Conservation (phyloP, 2,888 invertebrate genomes). For the Hypsopygia costalis region DNA sequence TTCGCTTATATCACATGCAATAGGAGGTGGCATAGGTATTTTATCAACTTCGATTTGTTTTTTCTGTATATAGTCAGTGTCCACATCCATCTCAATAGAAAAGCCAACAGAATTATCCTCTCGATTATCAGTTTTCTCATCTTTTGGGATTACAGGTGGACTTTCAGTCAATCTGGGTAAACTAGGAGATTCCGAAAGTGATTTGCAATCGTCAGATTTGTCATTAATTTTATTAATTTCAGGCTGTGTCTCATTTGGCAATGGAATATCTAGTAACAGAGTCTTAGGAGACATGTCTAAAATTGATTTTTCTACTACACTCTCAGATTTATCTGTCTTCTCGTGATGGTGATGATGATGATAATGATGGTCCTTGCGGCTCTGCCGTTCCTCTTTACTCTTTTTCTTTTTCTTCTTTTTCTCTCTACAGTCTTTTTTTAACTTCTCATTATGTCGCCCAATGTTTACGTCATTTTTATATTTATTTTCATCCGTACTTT, state of each 20-base stretch:
- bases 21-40: slow-evolving; percentile 65
- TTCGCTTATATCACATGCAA: slow-evolving; percentile 61
- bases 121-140: slow-evolving; percentile 35
- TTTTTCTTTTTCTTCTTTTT: slow-evolving; percentile 93
- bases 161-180: slow-evolving; percentile 84
- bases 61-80: slow-evolving; percentile 39
- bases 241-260: slow-evolving; percentile 52
- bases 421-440: slow-evolving; percentile 83
- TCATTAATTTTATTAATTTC: slow-evolving; percentile 38
- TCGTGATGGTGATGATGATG: slow-evolving; percentile 84
- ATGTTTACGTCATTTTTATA: slow-evolving; percentile 58
- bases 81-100: slow-evolving; percentile 33
- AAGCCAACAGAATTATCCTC: slow-evolving; percentile 17
- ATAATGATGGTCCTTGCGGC: slow-evolving; percentile 82
- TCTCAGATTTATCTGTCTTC: slow-evolving; percentile 51
- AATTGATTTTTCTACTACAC: slow-evolving; percentile 30
- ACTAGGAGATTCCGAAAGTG: slow-evolving; percentile 78
- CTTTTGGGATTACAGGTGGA: slow-evolving; percentile 61
- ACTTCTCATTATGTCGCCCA: slow-evolving; percentile 50
- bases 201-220: slow-evolving; percentile 50
- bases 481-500: slow-evolving; percentile 77
- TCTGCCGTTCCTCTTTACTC: slow-evolving; percentile 88
- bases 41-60: slow-evolving; percentile 56
- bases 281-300: slow-evolving; percentile 47
- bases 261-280: slow-evolving; percentile 57